Base-by-base conservation (phyloP, 2,888 invertebrate genomes). In the Drosophila silvestris region DNA sequence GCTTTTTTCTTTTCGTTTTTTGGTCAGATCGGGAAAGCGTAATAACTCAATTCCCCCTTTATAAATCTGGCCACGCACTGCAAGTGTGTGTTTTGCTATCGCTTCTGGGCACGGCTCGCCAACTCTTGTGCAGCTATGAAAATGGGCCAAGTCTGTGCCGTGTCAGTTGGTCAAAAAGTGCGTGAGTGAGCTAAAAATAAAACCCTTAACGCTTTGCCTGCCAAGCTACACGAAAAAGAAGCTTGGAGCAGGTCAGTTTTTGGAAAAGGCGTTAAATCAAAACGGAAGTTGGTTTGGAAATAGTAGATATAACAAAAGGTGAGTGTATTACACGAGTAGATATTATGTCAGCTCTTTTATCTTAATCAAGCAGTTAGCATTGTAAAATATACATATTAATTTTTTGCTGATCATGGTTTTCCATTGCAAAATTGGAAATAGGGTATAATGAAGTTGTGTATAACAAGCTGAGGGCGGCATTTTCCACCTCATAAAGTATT, bases 81-180 rank as follows among this genome's bases (percentile, higher is more conserved):
- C 22, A 14, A 37, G 33, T 44, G 66, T 70, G 74, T 80, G 74
- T 89, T 75, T 82, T 82, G 64, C 53, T 77, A 70, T 58, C 44
- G 44, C 60, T 30, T 52, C 54, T 65, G 41, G 72, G 67, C 79
- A 85, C 86, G 89, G 68, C 81, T 89, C 81, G 86, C 74, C 86
- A 90, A 89, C 69, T 86, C 83, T 86, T 70, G 79, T 79, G 72
- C 53, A 16, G 56, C n/a, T 10, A 22, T 22, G 51, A 63, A 88
- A 80, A 90, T 90, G 82, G 89, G 87, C 82, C 84, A 87, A 74
- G 74, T 70, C 61, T 68, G 77, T 69, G 63, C 74, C 76, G 74
- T 80, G 83, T 86, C 80, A 89, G 86, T 81, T 83, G 89, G 82
- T 79, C 87, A 82, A 81, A 82, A 82, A 89, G 84, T 82, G 85